Conservation (phyloP, 2,888 invertebrate genomes). For the Drosophila mettleri region DNA sequence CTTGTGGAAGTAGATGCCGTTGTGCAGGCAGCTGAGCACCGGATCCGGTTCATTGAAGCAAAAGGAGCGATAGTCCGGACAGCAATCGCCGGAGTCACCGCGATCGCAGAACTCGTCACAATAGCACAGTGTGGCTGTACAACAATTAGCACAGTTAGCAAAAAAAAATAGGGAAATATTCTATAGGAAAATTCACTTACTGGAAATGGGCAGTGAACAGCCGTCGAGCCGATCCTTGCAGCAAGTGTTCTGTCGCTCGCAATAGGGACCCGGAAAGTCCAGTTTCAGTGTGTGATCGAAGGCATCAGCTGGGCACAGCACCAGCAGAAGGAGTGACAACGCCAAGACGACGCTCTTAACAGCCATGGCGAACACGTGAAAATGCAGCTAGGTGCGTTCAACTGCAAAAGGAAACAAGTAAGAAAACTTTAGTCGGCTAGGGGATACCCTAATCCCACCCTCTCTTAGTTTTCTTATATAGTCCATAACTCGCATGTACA, state of each 20-base stretch:
- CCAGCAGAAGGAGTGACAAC: slow-evolving; percentile 30
- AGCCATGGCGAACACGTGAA: slow-evolving; percentile 45
- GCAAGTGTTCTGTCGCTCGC: slow-evolving; percentile 86
- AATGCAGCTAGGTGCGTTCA: slow-evolving; percentile 27
- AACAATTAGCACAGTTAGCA: not conserved
- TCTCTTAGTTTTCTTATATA: no score
- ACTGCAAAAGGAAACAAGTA: slow-evolving; percentile 31
- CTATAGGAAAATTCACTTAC: slow-evolving; percentile 83
- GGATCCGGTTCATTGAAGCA: slow-evolving; percentile 87
- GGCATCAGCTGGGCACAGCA: slow-evolving; percentile 59
- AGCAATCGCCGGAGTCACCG: slow-evolving; percentile 91
- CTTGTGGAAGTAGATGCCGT: slow-evolving; percentile 86
- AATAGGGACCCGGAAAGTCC: slow-evolving; percentile 84
- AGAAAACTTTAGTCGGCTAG: no score
- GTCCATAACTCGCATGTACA: no score
- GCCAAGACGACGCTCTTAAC: slow-evolving; percentile 41
- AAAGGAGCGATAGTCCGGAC: slow-evolving; percentile 93
- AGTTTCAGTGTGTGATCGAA: slow-evolving; percentile 78
- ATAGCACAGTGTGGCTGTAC: slow-evolving; percentile 93
- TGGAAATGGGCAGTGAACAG: slow-evolving; percentile 92
- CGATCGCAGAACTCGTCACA: slow-evolving; percentile 97
- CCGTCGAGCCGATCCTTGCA: slow-evolving; percentile 91
- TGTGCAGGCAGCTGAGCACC: slow-evolving; percentile 85
- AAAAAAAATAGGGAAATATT: not conserved
- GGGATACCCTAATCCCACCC: no score